These are phyloP conservation scores for Aepyceros melampus DNA, from an alignment of 2,113 vertebrate species.

Conservation along the genomic window DNA sequence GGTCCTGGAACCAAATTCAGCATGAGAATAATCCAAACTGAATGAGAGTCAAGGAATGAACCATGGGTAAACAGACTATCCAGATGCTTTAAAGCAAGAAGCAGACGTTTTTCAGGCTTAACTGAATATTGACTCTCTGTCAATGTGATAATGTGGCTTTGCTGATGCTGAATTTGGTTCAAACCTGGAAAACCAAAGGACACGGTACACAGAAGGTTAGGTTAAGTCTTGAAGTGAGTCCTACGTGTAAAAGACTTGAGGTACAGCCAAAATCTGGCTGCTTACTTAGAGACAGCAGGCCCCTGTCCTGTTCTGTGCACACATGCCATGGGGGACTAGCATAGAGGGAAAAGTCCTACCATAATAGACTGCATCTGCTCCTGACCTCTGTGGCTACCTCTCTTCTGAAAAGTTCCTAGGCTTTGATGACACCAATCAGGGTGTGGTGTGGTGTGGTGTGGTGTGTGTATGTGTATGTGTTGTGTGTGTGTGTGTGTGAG, in stretches of 20 bases:
- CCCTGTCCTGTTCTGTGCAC: neutral
- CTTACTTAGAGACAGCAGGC: neutral
- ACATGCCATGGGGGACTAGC: neutral
- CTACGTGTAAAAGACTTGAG: neutral
- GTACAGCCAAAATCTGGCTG: neutral
- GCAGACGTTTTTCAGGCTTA: neutral
- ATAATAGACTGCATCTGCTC: neutral
- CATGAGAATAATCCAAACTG: neutral
- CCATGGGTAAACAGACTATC: neutral
- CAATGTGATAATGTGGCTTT: neutral
- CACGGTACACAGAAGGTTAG: neutral
- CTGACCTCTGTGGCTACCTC: neutral
- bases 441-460: accelerated
- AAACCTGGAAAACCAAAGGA: neutral
- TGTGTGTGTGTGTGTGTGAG: too few species aligned
- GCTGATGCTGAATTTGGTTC: neutral
- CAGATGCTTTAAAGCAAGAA: neutral
- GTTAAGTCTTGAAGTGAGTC: neutral
- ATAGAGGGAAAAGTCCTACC: neutral
- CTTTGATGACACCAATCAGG: neutral
- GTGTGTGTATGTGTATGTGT: too few species aligned
- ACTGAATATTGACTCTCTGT: neutral
- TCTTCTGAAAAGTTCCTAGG: neutral
- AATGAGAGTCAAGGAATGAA: neutral
- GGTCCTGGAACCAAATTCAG: neutral